Percentiles rank a stretch among this genome's conserved stretches.
phyloP scores from a whole-genome alignment of 2,113 vertebrate genomes.

The Entomyzon cyanotis region DNA sequence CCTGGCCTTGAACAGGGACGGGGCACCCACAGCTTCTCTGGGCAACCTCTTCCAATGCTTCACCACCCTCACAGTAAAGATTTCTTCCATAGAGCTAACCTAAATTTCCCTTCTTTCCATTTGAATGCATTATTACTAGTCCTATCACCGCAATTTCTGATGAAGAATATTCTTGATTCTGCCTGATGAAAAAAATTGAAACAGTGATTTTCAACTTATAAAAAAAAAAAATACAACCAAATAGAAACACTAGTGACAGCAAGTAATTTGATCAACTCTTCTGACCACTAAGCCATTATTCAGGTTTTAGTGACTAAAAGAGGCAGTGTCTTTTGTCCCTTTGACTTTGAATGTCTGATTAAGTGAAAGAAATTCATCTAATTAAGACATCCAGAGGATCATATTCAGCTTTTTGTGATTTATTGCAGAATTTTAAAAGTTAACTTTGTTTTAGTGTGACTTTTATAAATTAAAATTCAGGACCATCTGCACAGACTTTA shows the following conservation, averaged over 20 bases:
- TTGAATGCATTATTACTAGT: background rate
- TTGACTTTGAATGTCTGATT: constrained; percentile 61
- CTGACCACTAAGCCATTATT: background rate
- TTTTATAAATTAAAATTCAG: constrained; percentile 71
- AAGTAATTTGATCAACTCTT: background rate
- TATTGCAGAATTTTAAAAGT: constrained; percentile 68
- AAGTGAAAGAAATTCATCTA: constrained; percentile 62
- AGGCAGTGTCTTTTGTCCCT: constrained; percentile 28
- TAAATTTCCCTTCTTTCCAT: background rate
- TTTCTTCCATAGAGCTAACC: background rate
- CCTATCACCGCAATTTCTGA: background rate
- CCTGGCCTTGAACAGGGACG: no score
- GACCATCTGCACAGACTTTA: constrained; percentile 62
- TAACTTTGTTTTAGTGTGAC: constrained; percentile 72
- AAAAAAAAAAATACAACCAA: background rate
- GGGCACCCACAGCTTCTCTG: background rate
- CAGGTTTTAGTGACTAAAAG: background rate
- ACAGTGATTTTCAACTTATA: background rate
- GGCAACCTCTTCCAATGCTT: background rate
- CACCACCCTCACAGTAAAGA: background rate
- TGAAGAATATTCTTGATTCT: background rate
- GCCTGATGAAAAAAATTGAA: background rate
- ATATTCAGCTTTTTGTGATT: constrained; percentile 64
- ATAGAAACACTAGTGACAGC: background rate
- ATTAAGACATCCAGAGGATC: constrained; percentile 65